Evolutionary conservation across 2,113 vertebrate species (phyloP).

Genomic region (Periophthalmodon schlosseri): DNA sequence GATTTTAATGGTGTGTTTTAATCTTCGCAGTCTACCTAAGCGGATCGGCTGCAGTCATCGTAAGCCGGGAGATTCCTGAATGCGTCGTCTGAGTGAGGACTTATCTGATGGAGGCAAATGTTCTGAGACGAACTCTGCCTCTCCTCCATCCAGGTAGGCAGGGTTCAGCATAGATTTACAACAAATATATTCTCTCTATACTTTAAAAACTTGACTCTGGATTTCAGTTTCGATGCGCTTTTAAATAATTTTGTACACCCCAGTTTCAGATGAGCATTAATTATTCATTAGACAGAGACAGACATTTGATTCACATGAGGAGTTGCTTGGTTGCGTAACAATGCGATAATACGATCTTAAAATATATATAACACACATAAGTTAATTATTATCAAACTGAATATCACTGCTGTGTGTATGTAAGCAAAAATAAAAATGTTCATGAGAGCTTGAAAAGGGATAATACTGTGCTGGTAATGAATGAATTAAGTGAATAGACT

Average conservation of each 20-base stretch:
- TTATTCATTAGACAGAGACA: too few relatives aligned
- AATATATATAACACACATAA: too few relatives aligned
- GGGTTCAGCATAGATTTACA: conserved; percentile 31
- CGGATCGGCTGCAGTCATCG: conserved; percentile 60
- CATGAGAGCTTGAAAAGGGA: too few relatives aligned
- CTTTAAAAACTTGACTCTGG: conserved; percentile 19
- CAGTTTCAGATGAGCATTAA: too few relatives aligned
- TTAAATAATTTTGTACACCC: conserved; percentile 13
- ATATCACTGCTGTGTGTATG: too few relatives aligned
- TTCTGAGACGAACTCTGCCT: conserved; percentile 44
- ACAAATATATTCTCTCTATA: conserved; percentile 43
- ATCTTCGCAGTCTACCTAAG: conserved; percentile 65
- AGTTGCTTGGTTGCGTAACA: too few relatives aligned
- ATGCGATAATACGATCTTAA: too few relatives aligned
- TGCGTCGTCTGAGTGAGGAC: conserved; percentile 43
- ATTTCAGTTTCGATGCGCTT: conserved; percentile 32
- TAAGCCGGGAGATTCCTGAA: conserved; percentile 61
- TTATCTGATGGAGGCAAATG: conserved; percentile 74
- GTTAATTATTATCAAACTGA: too few relatives aligned
- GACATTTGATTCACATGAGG: too few relatives aligned
- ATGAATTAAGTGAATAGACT: too few relatives aligned
- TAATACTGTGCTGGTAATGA: too few relatives aligned
- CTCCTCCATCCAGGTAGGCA: conserved; percentile 57
- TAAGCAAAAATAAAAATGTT: too few relatives aligned
- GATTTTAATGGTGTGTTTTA: conserved; percentile 59